phyloP scores from a whole-genome alignment of 2,113 vertebrate genomes.

The Sceloporus undulatus region DNA sequence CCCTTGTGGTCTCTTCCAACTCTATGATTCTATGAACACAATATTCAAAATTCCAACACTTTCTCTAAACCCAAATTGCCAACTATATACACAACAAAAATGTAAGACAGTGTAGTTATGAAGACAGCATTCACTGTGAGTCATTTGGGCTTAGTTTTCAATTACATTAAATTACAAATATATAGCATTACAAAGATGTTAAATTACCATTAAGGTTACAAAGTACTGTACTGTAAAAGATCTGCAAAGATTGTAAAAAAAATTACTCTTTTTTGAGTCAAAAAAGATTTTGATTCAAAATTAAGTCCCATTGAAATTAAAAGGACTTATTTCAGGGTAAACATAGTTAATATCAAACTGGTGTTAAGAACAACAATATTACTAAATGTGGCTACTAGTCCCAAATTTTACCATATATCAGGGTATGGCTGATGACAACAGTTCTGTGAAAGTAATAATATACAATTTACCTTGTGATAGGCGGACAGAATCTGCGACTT shows the following conservation, averaged over 20 bases:
- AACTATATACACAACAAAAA: not conserved
- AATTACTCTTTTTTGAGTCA: not conserved
- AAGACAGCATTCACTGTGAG: not conserved
- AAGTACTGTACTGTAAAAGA: not conserved
- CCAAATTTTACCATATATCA: not conserved
- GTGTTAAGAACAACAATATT: not conserved
- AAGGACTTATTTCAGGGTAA: not conserved
- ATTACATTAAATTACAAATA: not conserved
- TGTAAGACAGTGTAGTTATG: not conserved
- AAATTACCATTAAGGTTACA: not conserved
- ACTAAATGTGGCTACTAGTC: too few relatives aligned
- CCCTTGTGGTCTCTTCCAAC: too few relatives aligned
- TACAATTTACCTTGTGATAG: slow-evolving; percentile 90
- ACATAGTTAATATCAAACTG: not conserved
- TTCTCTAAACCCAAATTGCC: too few relatives aligned
- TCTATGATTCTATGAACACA: too few relatives aligned
- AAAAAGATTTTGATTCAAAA: not conserved
- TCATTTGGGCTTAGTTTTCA: not conserved
- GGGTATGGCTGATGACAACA: not conserved
- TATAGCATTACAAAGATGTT: not conserved
- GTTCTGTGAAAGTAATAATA: fast-evolving
- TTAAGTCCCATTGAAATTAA: not conserved
- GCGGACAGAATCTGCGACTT: slow-evolving; percentile 86
- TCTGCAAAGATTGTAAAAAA: not conserved
- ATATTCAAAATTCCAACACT: not conserved